Evolutionary conservation across 2,888 invertebrate species (phyloP), one percentile per base, ranked within the genome.

Genomic region (Heteromyza rotundicornis): DNA sequence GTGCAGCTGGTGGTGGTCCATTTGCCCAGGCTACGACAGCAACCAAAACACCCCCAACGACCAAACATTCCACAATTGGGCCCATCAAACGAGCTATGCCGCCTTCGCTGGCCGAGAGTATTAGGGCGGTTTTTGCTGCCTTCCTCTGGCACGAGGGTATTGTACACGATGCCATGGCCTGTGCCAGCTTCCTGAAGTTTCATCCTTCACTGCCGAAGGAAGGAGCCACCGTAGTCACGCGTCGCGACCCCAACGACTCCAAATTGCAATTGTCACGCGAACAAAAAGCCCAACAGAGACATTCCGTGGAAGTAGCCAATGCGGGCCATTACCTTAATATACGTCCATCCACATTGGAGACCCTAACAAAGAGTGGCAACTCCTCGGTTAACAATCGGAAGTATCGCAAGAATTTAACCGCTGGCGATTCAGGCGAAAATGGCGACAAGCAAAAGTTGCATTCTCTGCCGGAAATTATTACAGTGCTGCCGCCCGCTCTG

Each of bases 91-190:
- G 90, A 70, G 97, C 96, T 0, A 88, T 96, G 79, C 94, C 95
- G 68, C 96, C 96, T 0, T 93, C 95, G 0, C 91, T 96, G 57
- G 96, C 95, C 0, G 96, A 97, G 81, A 92, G 95, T 70, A 84
- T 96, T 20, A 85, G 98, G n/a, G 94, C 96, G 0, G 93, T 96
- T 3, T 98, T 98, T 82, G 97, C 98, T 0, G 96, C 98, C 0
- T 90, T 98, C 72, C 84, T 98, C 1, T 98, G 98, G 97, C 98
- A 98, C 79, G 97, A 98, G 84, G 90, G 96, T 14, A 90, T 98
- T 52, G 96, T 98, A 0, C 96, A 97, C 80, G 98, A 98, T 81
- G 96, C 98, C 5, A 98, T 98, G 90, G 96, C 98, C 0, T 97
- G 96, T 79, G 96, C 98, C 0, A 95, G 97, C 1, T 98, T 95